phyloP scores from a whole-genome alignment of 1,140 invertebrate species.

The Neocloeon triangulifer region DNA sequence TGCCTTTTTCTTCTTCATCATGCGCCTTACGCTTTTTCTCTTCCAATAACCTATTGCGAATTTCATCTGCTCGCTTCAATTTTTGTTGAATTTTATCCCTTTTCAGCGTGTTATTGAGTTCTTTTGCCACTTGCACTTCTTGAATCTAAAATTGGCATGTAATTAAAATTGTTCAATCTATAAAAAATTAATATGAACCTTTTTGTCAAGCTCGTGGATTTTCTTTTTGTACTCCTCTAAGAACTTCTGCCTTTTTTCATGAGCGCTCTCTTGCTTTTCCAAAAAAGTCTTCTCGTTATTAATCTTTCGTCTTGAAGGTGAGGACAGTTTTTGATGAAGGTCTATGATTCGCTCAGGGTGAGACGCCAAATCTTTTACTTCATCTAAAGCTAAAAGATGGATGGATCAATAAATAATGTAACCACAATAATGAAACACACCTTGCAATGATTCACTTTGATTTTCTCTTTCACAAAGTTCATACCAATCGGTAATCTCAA shows the following conservation, averaged over 20 bases:
- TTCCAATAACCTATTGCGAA: slow-evolving; percentile 53
- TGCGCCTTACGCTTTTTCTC: slow-evolving; percentile 85
- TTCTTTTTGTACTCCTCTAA: slow-evolving; percentile 67
- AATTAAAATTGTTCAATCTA: no score
- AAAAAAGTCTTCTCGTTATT: slow-evolving; percentile 12
- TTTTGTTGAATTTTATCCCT: slow-evolving; percentile 44
- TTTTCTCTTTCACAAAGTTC: no score
- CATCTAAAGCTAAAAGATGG: slow-evolving; percentile 35
- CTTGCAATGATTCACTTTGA: slow-evolving; percentile 47
- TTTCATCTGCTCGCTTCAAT: slow-evolving; percentile 75
- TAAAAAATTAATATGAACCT: slow-evolving; percentile 3
- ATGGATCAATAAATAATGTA: no score
- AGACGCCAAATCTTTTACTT: slow-evolving; percentile 48
- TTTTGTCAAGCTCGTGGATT: slow-evolving; percentile 43
- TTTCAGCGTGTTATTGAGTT: slow-evolving; percentile 9
- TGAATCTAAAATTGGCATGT: slow-evolving; percentile 29
- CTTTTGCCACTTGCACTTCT: slow-evolving; percentile 73
- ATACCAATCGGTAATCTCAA: no score
- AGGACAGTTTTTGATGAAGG: slow-evolving; percentile 80
- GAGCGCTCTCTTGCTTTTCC: slow-evolving; percentile 47
- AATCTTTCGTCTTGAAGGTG: slow-evolving; percentile 66
- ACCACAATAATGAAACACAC: slow-evolving; percentile 10
- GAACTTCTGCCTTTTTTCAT: slow-evolving; percentile 51
- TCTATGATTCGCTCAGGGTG: slow-evolving; percentile 75
- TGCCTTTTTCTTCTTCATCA: slow-evolving; percentile 89